Evolutionary conservation across 2,797 vertebrate genomes (phyloP).

Genomic region (Callimico goeldii): DNA sequence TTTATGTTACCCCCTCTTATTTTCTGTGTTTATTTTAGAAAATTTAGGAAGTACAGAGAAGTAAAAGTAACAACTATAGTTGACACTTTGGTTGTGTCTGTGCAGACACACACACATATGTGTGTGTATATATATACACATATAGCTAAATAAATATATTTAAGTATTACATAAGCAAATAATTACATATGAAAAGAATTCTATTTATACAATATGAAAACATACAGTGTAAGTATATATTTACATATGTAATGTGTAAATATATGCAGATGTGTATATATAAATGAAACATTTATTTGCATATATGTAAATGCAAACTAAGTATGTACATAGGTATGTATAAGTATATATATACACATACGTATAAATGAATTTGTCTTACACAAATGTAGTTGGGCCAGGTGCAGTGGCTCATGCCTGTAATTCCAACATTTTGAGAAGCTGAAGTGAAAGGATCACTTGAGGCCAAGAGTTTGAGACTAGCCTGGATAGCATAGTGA

Average conservation of each 20-base stretch:
- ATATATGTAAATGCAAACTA: background rate
- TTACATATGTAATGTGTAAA: background rate
- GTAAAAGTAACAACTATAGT: background rate
- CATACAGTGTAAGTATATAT: too few relatives aligned
- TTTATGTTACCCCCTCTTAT: background rate
- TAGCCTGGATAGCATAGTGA: background rate
- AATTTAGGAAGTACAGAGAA: background rate
- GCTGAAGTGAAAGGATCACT: background rate
- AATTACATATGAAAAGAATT: background rate
- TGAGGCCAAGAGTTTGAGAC: background rate
- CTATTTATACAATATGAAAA: background rate
- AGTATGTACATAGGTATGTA: background rate
- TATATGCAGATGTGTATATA: background rate
- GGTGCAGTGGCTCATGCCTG: background rate
- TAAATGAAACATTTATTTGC: background rate
- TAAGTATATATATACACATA: background rate
- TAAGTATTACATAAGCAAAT: background rate
- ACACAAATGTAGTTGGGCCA: background rate
- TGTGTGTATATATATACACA: background rate
- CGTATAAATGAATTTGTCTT: background rate
- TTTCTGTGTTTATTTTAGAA: conserved; percentile 43
- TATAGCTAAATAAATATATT: background rate
- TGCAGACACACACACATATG: background rate
- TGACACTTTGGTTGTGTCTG: background rate
- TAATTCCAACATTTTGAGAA: background rate